Evolutionary conservation across 1,140 invertebrate genomes (phyloP).

Genomic region (Thalassaphorura encarpata): DNA sequence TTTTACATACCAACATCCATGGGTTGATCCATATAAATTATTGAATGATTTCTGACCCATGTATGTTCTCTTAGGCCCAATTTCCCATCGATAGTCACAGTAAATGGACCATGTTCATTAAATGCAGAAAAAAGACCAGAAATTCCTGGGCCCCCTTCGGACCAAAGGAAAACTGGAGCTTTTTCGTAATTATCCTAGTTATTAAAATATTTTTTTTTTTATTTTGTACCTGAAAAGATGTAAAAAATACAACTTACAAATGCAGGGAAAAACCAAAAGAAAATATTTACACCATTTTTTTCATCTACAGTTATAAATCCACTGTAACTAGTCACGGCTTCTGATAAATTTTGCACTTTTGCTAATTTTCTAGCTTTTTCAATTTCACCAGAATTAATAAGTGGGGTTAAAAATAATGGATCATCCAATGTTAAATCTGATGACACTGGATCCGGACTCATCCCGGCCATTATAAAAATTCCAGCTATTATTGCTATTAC

Average conservation of each 20-base stretch:
- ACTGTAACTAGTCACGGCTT: conserved; percentile 35
- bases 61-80: conserved; percentile 35
- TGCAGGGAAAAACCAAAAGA: conserved; percentile 45
- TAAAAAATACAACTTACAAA: neutral
- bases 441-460: too few relatives aligned
- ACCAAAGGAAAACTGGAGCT: conserved; percentile 44
- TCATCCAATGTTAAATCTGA: too few relatives aligned
- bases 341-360: conserved; percentile 11
- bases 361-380: conserved; percentile 33
- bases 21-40: conserved; percentile 48
- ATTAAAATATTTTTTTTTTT: neutral
- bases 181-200: conserved; percentile 24
- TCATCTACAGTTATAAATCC: conserved; percentile 43
- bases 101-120: conserved; percentile 43
- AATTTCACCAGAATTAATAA: conserved; percentile 37
- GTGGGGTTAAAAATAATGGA: conserved; percentile 39
- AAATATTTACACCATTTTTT: conserved; percentile 41
- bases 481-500: too few relatives aligned
- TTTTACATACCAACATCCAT: too few relatives aligned
- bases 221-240: too few relatives aligned
- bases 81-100: conserved; percentile 36
- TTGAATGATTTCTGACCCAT: conserved; percentile 42
- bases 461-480: too few relatives aligned
- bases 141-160: conserved; percentile 47
- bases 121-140: conserved; percentile 46